phyloP scores from a whole-genome alignment of 2,113 vertebrate genomes.

The Corythoichthys haematopterus region DNA sequence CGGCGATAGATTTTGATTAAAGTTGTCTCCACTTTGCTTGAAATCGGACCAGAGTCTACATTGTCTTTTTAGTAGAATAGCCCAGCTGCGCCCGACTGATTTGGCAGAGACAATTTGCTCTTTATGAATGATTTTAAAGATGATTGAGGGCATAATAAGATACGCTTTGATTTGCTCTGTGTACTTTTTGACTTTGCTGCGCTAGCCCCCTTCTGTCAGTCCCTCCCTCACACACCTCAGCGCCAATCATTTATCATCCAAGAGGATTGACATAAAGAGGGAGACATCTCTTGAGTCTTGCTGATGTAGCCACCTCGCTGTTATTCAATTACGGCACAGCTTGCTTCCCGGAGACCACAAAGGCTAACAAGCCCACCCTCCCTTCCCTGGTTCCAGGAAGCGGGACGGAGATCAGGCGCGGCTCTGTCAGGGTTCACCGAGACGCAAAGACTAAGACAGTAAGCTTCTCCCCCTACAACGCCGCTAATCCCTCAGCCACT shows the following conservation, averaged over 20 bases:
- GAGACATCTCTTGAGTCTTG: constrained; percentile 39
- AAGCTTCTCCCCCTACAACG: constrained; percentile 11
- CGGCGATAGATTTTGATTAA: constrained; percentile 25
- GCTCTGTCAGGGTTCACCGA: constrained; percentile 51
- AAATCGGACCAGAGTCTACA: constrained; percentile 22
- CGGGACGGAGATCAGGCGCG: constrained; percentile 26
- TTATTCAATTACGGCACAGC: constrained; percentile 53
- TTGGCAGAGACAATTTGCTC: background rate
- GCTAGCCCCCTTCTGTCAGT: background rate
- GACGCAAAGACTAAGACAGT: constrained; percentile 30
- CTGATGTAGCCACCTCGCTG: constrained; percentile 43
- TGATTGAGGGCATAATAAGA: background rate
- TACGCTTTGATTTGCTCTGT: background rate
- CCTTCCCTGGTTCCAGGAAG: constrained; percentile 28
- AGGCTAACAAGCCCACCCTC: constrained; percentile 39
- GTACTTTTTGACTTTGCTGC: background rate
- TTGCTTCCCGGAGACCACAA: constrained; percentile 46
- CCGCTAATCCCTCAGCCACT: constrained; percentile 50
- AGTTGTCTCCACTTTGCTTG: constrained; percentile 11
- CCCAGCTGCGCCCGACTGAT: background rate
- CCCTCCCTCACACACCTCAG: constrained; percentile 32
- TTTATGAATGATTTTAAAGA: background rate
- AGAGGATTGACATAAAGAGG: constrained; percentile 47
- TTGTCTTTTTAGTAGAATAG: constrained; percentile 2
- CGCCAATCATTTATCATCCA: constrained; percentile 52